Percentiles rank a stretch among this genome's conserved stretches.
phyloP scores from a whole-genome alignment of 64 coral and sea anemone genomes.

The Porites australiensis region DNA sequence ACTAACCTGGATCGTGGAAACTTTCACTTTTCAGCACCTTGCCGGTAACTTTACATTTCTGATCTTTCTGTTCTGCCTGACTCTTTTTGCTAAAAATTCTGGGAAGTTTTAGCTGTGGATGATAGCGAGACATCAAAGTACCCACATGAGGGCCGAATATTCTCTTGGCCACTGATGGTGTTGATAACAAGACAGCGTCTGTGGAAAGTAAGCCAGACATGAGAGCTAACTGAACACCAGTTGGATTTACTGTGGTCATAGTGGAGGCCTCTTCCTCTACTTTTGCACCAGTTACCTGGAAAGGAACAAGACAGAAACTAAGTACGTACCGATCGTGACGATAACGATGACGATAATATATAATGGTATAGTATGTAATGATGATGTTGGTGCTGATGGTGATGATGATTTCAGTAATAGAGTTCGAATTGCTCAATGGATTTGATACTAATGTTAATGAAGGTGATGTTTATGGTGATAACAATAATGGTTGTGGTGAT shows the following conservation, averaged over 20 bases:
- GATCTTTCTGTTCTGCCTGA: conserved; percentile 59
- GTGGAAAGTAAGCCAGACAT: conserved; percentile 76
- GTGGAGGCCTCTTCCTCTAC: conserved; percentile 42
- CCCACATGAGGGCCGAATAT: conserved; percentile 91
- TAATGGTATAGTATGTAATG: too few species aligned
- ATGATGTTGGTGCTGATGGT: too few species aligned
- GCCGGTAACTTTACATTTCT: conserved; percentile 66
- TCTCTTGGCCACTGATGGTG: conserved; percentile 81
- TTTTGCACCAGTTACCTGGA: conserved; percentile 52
- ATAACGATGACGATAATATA: not conserved
- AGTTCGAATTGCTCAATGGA: too few species aligned
- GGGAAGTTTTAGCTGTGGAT: conserved; percentile 72
- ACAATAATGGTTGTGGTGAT: too few species aligned
- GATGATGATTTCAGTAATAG: too few species aligned
- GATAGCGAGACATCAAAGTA: conserved; percentile 63
- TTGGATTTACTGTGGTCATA: conserved; percentile 10
- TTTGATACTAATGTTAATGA: too few species aligned
- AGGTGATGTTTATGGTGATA: too few species aligned
- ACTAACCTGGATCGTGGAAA: conserved; percentile 87
- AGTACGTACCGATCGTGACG: not conserved
- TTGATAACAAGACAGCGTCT: conserved; percentile 40
- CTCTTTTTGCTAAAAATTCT: conserved; percentile 84
- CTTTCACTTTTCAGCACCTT: conserved; percentile 77
- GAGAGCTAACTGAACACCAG: conserved; percentile 26
- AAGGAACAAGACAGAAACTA: not conserved